phyloP scores from a whole-genome alignment of 2,797 vertebrate species.

The Helicolenus hilgendorfi region DNA sequence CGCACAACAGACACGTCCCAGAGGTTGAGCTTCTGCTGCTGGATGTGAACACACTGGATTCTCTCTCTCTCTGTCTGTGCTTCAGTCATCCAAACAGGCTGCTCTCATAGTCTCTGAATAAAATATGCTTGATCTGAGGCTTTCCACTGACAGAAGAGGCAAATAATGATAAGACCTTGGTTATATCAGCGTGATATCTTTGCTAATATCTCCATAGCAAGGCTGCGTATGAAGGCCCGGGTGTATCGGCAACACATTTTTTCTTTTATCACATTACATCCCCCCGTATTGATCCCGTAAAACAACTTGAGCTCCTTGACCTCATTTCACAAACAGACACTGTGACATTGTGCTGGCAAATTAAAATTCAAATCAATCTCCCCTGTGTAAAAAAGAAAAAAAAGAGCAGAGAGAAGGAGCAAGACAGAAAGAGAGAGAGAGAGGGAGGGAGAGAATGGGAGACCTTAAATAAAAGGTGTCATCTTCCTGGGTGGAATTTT shows the following conservation, averaged over 20 bases:
- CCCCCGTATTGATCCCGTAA: slow-evolving; percentile 65
- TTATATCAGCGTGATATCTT: slow-evolving; percentile 6
- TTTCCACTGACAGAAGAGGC: neutral
- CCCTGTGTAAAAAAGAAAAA: slow-evolving; percentile 19
- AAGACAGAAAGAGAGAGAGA: neutral
- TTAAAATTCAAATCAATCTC: slow-evolving; percentile 73
- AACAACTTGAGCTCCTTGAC: slow-evolving; percentile 71
- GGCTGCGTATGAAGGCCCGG: neutral
- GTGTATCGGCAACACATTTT: slow-evolving; percentile 17
- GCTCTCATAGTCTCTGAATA: slow-evolving; percentile 28
- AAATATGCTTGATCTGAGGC: slow-evolving; percentile 2
- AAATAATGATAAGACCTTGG: slow-evolving; percentile 38
- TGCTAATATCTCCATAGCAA: slow-evolving; percentile 31
- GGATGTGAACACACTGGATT: neutral
- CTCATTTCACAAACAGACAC: slow-evolving; percentile 70
- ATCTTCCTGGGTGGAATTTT: slow-evolving; percentile 70
- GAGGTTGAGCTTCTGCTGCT: slow-evolving; percentile 12
- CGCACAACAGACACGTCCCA: slow-evolving; percentile 27
- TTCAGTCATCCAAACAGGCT: slow-evolving; percentile 13
- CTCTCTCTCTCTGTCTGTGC: neutral
- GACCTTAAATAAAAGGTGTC: slow-evolving; percentile 75
- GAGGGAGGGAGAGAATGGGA: slow-evolving; percentile 13
- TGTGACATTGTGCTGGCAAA: slow-evolving; percentile 70
- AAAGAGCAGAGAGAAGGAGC: slow-evolving; percentile 8
- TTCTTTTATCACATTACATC: slow-evolving; percentile 62